Evolutionary conservation across 2,888 invertebrate species (phyloP), one percentile per base, ranked within the genome.

Genomic region (Mystacides longicornis): DNA sequence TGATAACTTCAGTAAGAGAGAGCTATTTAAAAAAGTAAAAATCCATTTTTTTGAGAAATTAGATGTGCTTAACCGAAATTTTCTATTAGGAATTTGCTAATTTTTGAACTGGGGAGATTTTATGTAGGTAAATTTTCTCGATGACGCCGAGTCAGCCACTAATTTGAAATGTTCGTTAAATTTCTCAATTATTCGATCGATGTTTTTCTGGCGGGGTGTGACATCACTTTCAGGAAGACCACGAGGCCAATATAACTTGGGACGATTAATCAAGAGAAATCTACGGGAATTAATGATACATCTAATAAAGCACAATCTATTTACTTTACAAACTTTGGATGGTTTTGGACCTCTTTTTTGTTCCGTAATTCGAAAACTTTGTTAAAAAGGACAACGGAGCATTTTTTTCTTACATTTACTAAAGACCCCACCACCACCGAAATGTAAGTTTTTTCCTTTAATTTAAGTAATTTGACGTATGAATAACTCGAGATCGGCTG

Each of bases 271-370:
- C 37, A 37, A 37, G 37, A 37, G 37, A 37, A 37, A 7, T 37
- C 37, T 37, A 37, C 37, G 37, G 37, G 37, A 37, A 37, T 37
- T 37, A 37, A 37, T 37, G 37, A 37, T 37, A 37, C 37, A 37
- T 14, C 37, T 37, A 37, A 37, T 37, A 37, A 37, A 37, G 37
- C 37, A 37, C 37, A 37, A 37, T 37, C 37, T n/a, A 37, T 37
- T 37, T 37, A 37, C 37, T 37, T 37, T n/a, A n/a, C n/a, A 37
- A 37, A 37, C n/a, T 37, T 37, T 37, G 7, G 37, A 37, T 16
- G 14, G 14, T 37, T 37, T 37, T n/a, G 37, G n/a, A n/a, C n/a
- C n/a, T n/a, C n/a, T n/a, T n/a, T n/a, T n/a, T n/a, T n/a, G n/a
- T n/a, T n/a, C n/a, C n/a, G n/a, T n/a, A n/a, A n/a, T n/a, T n/a